A percentile compares a stretch with the other conserved stretches of the same genome.
These are phyloP conservation scores for Drosophila navojoa DNA, from an alignment of 1,140 invertebrate genomes.

Conservation along the genomic window DNA sequence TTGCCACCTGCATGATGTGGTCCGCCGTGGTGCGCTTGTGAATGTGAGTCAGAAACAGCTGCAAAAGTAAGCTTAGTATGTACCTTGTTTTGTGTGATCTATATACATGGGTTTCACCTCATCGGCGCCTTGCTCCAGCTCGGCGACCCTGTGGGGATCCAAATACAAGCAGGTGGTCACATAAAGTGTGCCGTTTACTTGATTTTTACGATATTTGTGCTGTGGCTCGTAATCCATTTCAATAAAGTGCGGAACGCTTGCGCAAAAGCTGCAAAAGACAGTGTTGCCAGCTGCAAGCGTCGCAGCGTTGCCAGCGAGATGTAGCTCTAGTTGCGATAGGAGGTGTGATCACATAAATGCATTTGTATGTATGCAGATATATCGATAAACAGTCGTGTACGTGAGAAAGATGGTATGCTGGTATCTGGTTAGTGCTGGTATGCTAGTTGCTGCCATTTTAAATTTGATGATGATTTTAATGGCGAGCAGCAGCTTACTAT, in stretches of 20 bases:
- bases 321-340: neutral
- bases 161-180: conserved; percentile 19
- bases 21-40: neutral
- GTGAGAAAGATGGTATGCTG: too few species aligned
- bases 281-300: neutral
- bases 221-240: conserved; percentile 24
- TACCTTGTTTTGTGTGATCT: neutral
- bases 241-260: conserved; percentile 19
- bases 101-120: conserved; percentile 31
- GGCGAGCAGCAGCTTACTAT: neutral
- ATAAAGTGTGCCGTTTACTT: conserved; percentile 53
- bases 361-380: too few species aligned
- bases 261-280: neutral
- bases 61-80: neutral
- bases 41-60: conserved; percentile 48
- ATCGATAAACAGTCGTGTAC: too few species aligned
- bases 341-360: too few species aligned
- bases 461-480: too few species aligned
- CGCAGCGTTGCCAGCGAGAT: neutral
- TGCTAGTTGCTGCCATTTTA: too few species aligned
- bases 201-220: conserved; percentile 27
- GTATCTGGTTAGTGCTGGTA: too few species aligned
- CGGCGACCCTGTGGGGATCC: neutral
- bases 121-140: conserved; percentile 37
- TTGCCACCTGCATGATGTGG: conserved; percentile 32